Base-by-base conservation (phyloP, 2,113 vertebrate species). In the Lepisosteus oculatus region DNA sequence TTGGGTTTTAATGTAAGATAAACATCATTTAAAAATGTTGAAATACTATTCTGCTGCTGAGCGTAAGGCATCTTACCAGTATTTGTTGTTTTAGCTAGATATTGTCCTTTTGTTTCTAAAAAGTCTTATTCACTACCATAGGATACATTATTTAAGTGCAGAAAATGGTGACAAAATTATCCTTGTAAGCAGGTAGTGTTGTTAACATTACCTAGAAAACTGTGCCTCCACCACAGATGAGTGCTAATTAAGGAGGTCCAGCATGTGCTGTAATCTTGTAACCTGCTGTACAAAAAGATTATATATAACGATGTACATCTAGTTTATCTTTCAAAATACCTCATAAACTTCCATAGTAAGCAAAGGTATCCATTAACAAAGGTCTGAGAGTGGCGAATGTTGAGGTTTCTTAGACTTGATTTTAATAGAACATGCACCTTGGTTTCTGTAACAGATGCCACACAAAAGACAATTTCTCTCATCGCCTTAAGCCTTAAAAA, bases 11-110 rank as follows among this genome's bases (percentile, higher is more conserved):
- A 51, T 51, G 5, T 51, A 51, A 51, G 9, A 51, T 51, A 51
- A 51, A 51, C 47, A 51, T 2, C 57, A 43, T 13, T 43, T 57
- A 67, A 51, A 8, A 55, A 29, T 29, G 14, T n/a, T 42, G 67
- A 62, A 68, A 54, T 67, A 65, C 62, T 69, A 68, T 70, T 76
- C 70, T 76, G 70, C 69, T 78, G 75, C 77, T 79, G 72, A 74
- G 74, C 74, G 43, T 74, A 76, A 71, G 75, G 64, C 9, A 55
- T 51, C 47, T 51, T 51, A 51, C 29, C 29, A 29, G 29, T 29
- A 29, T 15, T 64, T 14, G 12, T 78, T 54, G 65, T 57, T 72
- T 74, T 29, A 63, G 17, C 14, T 51, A 43, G 41, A 15, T 29
- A 55, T 61, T 74, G 29, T 67, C 11, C 55, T 69, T 41, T 61